These are phyloP conservation scores for Gallinago undulata DNA, from an alignment of 2,113 vertebrate genomes.

Conservation along the genomic window DNA sequence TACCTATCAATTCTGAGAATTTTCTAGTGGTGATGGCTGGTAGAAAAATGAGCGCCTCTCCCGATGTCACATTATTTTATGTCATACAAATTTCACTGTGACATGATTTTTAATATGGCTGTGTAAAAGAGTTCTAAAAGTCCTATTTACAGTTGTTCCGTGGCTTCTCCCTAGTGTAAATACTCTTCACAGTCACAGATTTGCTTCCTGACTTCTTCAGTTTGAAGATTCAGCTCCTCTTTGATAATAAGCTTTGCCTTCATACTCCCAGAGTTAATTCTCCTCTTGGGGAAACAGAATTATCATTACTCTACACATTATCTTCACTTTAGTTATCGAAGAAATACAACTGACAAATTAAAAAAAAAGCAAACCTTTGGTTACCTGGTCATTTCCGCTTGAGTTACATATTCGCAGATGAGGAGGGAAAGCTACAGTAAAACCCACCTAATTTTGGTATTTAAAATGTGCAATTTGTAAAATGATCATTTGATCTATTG, in stretches of 20 bases:
- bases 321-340: neutral
- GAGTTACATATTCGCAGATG: neutral
- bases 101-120: neutral
- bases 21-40: neutral
- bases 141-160: neutral
- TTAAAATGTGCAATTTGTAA: neutral
- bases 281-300: neutral
- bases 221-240: neutral
- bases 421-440: neutral
- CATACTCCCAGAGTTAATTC: neutral
- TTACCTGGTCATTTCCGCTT: neutral
- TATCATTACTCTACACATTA: neutral
- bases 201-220: neutral
- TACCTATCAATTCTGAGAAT: rapidly evolving
- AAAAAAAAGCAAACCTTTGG: neutral
- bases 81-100: neutral
- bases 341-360: neutral
- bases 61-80: neutral
- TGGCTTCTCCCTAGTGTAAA: neutral
- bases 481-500: neutral
- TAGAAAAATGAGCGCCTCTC: neutral
- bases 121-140: neutral
- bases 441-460: neutral
- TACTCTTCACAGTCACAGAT: neutral
- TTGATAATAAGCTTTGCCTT: neutral